These are phyloP conservation scores for Sterna hirundo DNA, from an alignment of 2,113 vertebrate genomes.

Conservation along the genomic window DNA sequence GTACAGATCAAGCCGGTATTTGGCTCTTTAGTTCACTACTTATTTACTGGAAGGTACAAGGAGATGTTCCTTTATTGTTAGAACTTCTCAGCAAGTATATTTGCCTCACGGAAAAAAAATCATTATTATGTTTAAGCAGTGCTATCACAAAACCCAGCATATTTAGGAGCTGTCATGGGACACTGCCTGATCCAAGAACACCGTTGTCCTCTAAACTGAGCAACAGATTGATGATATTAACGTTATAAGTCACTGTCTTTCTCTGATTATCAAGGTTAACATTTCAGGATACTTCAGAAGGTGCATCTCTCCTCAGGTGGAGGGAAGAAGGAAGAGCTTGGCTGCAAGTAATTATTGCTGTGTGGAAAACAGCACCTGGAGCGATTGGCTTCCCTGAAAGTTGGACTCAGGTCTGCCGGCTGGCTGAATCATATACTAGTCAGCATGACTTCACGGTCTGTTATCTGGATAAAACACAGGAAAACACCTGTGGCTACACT, in stretches of 20 bases:
- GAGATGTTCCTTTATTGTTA: background rate
- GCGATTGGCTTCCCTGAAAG: background rate
- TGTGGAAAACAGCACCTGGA: background rate
- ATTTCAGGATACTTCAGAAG: background rate
- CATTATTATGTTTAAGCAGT: background rate
- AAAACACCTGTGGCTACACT: background rate
- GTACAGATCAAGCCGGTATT: background rate
- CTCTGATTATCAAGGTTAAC: background rate
- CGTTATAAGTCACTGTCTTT: background rate
- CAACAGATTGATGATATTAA: background rate
- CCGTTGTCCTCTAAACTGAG: background rate
- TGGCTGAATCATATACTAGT: background rate
- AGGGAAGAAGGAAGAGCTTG: background rate
- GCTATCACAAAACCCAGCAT: background rate
- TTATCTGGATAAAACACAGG: background rate
- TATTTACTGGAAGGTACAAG: background rate
- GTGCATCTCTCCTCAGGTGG: background rate
- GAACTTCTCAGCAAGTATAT: background rate
- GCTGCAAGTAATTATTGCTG: background rate
- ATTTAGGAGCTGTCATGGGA: background rate
- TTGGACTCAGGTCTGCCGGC: background rate
- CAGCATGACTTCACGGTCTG: background rate
- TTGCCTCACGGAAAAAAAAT: background rate
- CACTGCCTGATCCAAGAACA: background rate
- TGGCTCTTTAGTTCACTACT: background rate